Conservation (phyloP, 2,797 vertebrate genomes). For the Holocentrus rufus region DNA sequence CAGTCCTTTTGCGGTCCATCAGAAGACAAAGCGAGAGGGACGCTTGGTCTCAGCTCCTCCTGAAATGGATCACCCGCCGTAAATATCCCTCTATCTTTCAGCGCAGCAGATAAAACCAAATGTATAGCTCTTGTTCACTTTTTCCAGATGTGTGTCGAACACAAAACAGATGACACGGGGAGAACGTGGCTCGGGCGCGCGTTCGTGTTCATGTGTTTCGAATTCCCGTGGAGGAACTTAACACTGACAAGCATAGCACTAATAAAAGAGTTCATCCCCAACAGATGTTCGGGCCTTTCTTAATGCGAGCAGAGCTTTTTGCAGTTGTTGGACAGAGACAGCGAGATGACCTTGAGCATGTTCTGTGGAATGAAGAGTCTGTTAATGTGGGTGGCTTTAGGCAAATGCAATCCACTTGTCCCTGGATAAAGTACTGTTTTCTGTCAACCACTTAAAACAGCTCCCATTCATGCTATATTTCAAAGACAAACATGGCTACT, state of each 20-base stretch:
- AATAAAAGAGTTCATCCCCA: constrained; percentile 20
- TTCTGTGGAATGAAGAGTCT: constrained; percentile 50
- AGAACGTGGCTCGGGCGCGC: constrained; percentile 14
- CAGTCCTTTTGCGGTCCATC: constrained; percentile 34
- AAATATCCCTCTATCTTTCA: constrained; percentile 54
- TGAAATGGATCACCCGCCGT: constrained; percentile 53
- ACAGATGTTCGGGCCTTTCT: constrained; percentile 1
- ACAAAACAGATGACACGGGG: constrained; percentile 6
- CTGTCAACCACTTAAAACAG: constrained; percentile 39
- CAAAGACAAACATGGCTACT: not conserved
- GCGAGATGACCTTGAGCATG: constrained; percentile 62
- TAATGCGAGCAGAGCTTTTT: constrained; percentile 19
- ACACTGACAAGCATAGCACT: constrained; percentile 3
- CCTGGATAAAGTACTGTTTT: constrained; percentile 32
- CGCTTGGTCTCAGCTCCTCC: constrained; percentile 38
- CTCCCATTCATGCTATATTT: constrained; percentile 7
- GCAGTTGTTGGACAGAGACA: constrained; percentile 14
- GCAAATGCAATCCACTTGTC: constrained; percentile 50
- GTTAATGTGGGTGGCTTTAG: constrained; percentile 58
- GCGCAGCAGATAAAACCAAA: constrained; percentile 54
- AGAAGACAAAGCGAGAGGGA: constrained; percentile 48
- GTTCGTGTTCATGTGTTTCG: constrained; percentile 26
- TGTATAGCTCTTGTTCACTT: constrained; percentile 35
- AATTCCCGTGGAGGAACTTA: constrained; percentile 11
- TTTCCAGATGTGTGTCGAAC: constrained; percentile 10